phyloP scores from a whole-genome alignment of 2,113 vertebrate species.

The Crypturellus undulatus region DNA sequence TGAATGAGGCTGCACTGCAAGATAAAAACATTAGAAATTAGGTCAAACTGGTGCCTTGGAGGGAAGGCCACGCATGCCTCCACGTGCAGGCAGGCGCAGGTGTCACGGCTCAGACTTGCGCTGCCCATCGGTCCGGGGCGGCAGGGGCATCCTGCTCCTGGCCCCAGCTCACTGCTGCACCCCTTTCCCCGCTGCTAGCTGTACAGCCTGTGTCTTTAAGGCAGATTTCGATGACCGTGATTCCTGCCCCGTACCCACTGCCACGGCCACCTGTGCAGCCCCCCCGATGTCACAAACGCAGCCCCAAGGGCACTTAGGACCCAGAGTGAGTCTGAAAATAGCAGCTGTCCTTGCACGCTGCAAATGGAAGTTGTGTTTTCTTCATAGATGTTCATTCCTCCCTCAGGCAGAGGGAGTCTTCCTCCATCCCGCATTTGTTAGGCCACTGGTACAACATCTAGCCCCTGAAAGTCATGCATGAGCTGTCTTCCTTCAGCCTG shows the following conservation, averaged over 20 bases:
- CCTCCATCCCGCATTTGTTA: slow-evolving; percentile 37
- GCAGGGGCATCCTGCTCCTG: background rate
- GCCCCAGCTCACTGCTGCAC: background rate
- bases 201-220: background rate
- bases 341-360: background rate
- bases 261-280: background rate
- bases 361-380: background rate
- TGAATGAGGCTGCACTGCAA: background rate
- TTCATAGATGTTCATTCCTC: background rate
- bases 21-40: background rate
- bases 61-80: background rate
- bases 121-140: background rate
- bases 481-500: slow-evolving; percentile 72
- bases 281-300: background rate
- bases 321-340: background rate
- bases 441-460: slow-evolving; percentile 31
- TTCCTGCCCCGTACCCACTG: background rate
- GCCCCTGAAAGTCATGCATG: slow-evolving; percentile 53
- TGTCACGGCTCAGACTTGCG: background rate
- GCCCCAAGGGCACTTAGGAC: background rate
- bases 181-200: background rate
- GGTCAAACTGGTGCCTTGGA: background rate
- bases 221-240: background rate
- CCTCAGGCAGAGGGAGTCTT: background rate
- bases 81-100: background rate